Evolutionary conservation across 2,797 vertebrate species (phyloP).

Genomic region (Hemibagrus guttatus): DNA sequence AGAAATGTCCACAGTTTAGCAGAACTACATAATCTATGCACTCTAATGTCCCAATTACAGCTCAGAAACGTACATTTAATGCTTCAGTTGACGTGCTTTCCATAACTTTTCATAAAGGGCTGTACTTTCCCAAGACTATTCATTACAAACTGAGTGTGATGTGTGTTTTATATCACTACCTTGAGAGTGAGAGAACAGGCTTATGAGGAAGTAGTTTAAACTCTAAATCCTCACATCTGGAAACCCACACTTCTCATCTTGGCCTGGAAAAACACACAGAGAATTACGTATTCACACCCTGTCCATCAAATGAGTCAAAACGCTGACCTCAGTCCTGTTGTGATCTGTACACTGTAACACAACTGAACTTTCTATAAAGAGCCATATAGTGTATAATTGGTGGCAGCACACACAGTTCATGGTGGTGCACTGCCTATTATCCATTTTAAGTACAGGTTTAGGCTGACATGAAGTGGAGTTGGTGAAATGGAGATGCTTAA

Average conservation of each 20-base stretch:
- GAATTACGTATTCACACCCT: conserved; percentile 42
- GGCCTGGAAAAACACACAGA: conserved; percentile 40
- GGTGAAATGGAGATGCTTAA: neutral
- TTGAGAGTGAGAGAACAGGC: conserved; percentile 25
- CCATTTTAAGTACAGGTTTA: conserved; percentile 1
- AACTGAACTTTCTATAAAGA: conserved; percentile 22
- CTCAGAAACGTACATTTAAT: conserved; percentile 1
- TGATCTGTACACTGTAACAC: conserved; percentile 7
- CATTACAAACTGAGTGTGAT: conserved; percentile 26
- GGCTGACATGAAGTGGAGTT: neutral
- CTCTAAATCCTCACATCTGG: conserved; percentile 37
- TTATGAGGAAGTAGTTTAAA: conserved; percentile 38
- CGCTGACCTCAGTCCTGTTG: conserved; percentile 20
- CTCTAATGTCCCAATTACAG: neutral
- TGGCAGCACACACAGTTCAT: conserved; percentile 7
- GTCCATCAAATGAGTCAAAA: conserved; percentile 36
- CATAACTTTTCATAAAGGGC: conserved; percentile 10
- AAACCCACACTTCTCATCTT: conserved; percentile 29
- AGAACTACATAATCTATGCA: neutral
- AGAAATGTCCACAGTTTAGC: conserved; percentile 4
- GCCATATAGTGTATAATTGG: neutral
- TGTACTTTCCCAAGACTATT: conserved; percentile 22
- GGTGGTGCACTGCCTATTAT: conserved; percentile 17
- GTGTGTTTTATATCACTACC: conserved; percentile 42
- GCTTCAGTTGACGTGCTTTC: conserved; percentile 5